Evolutionary conservation across 2,888 invertebrate species (phyloP).

Genomic region (Cinara cedri): DNA sequence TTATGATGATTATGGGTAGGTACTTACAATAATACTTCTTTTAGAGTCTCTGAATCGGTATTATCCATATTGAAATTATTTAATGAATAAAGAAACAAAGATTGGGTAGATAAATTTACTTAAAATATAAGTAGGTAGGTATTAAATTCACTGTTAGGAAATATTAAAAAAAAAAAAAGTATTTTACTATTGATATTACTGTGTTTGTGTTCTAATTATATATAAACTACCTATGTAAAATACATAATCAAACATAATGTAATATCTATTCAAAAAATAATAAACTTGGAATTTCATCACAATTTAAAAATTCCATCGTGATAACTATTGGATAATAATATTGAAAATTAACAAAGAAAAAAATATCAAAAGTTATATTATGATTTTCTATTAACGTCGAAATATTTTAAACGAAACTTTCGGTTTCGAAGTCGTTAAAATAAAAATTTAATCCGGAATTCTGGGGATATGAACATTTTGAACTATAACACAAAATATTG

Average conservation of each 20-base stretch:
- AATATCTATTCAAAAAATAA: too few species aligned
- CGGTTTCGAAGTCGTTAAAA: neutral
- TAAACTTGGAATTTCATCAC: too few species aligned
- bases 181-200: too few species aligned
- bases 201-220: neutral
- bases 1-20: neutral
- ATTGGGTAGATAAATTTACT: neutral
- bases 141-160: neutral
- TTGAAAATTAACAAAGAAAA: neutral
- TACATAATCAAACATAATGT: neutral
- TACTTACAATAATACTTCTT: slow-evolving; percentile 40
- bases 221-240: neutral
- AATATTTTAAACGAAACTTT: too few species aligned
- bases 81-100: neutral
- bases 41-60: slow-evolving; percentile 9
- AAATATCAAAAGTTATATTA: neutral
- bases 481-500: neutral
- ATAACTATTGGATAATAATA: too few species aligned
- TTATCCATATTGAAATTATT: slow-evolving; percentile 26
- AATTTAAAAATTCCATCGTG: too few species aligned
- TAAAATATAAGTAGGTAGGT: neutral
- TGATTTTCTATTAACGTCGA: too few species aligned
- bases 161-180: neutral
- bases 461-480: neutral
- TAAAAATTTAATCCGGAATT: neutral